Evolutionary conservation across 2,113 vertebrate genomes (phyloP).

Genomic region (Atlantisia rogersi): DNA sequence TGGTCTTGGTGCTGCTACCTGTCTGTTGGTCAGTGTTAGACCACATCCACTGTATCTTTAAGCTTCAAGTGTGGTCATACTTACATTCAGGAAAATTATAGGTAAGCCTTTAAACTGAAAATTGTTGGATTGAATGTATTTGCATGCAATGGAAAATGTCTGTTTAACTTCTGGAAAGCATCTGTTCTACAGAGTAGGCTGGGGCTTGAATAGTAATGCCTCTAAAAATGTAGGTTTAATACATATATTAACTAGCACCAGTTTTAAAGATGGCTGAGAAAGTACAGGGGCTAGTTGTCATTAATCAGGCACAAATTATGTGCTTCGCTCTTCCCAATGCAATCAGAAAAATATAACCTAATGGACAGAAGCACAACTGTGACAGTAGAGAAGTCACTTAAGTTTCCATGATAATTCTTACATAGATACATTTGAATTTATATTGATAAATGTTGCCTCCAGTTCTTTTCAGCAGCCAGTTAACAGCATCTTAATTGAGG

Average conservation of each 20-base stretch:
- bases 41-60: background rate
- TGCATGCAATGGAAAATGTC: background rate
- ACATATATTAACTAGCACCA: background rate
- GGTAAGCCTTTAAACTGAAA: background rate
- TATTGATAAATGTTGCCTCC: background rate
- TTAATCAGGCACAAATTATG: background rate
- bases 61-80: background rate
- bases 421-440: background rate
- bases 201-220: background rate
- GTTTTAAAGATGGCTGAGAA: background rate
- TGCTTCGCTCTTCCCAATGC: background rate
- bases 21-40: background rate
- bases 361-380: background rate
- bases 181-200: fast-evolving
- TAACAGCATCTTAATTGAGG: background rate
- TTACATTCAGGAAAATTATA: background rate
- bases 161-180: background rate
- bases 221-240: background rate
- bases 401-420: background rate
- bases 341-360: background rate
- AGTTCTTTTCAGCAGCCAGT: background rate
- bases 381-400: background rate
- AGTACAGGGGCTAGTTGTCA: background rate
- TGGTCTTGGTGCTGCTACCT: background rate
- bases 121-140: background rate